A percentile compares a stretch with the other conserved stretches of the same genome.
Evolutionary conservation across 2,113 vertebrate species (phyloP).

Genomic region (Dinomys branickii): DNA sequence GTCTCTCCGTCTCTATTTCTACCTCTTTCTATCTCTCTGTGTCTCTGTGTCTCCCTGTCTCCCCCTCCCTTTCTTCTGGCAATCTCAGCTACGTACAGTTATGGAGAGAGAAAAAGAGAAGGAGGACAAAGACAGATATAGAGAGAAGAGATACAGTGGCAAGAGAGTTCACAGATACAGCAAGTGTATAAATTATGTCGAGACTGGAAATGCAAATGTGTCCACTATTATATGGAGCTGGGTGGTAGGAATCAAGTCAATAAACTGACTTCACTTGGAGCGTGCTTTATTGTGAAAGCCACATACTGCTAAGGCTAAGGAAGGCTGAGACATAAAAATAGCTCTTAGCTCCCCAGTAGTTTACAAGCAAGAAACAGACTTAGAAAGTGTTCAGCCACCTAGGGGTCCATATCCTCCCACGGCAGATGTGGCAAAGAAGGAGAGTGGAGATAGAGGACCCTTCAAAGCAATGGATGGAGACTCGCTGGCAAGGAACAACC

Average conservation of each 20-base stretch:
- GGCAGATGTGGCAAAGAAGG: neutral
- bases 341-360: neutral
- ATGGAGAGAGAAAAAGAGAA: neutral
- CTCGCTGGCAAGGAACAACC: neutral
- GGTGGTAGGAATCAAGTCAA: neutral
- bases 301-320: neutral
- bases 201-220: neutral
- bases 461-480: neutral
- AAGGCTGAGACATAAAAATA: neutral
- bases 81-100: neutral
- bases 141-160: rapidly evolving
- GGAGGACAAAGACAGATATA: neutral
- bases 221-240: neutral
- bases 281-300: neutral
- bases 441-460: neutral
- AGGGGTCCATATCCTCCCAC: neutral
- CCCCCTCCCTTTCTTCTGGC: neutral
- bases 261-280: neutral
- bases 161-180: neutral
- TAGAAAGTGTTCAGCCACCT: rapidly evolving
- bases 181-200: neutral
- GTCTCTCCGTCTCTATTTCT: too few species aligned
- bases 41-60: too few species aligned
- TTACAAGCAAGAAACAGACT: neutral
- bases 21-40: too few species aligned